phyloP scores from a whole-genome alignment of 2,797 vertebrate genomes.

The Acrocephalus scirpaceus region DNA sequence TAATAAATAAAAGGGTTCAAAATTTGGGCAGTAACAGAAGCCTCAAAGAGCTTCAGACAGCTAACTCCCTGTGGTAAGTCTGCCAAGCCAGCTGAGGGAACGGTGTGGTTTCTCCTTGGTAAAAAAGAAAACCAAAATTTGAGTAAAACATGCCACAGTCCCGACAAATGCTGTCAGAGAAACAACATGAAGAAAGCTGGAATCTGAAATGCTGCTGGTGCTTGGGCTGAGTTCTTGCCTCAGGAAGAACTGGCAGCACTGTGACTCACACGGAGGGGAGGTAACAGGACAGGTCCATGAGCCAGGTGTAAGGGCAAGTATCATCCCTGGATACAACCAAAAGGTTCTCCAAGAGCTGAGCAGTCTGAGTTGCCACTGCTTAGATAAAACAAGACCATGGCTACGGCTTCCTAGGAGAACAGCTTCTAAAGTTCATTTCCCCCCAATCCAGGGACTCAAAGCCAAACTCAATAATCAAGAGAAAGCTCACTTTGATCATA shows the following conservation, averaged over 20 bases:
- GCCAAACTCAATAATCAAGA: not conserved
- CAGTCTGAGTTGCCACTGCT: not conserved
- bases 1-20: not conserved
- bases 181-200: not conserved
- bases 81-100: conserved; percentile 38
- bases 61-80: not conserved
- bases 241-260: not conserved
- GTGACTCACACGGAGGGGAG: not conserved
- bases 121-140: conserved; percentile 37
- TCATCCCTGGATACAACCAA: not conserved
- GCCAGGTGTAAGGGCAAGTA: not conserved
- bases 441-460: not conserved
- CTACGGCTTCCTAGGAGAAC: not conserved
- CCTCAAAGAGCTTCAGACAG: not conserved
- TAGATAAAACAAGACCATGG: not conserved
- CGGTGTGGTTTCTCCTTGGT: conserved; percentile 18
- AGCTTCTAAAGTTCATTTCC: not conserved
- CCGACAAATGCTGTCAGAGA: not conserved
- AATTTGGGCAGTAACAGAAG: not conserved
- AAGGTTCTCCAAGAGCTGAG: not conserved
- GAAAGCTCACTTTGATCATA: not conserved
- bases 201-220: not conserved
- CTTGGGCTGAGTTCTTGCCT: not conserved
- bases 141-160: conserved; percentile 29
- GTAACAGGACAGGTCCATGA: not conserved